Evolutionary conservation across 2,113 vertebrate species (phyloP), one percentile per base, ranked within the genome.

Genomic region (Boulengeromyrus knoepffleri): DNA sequence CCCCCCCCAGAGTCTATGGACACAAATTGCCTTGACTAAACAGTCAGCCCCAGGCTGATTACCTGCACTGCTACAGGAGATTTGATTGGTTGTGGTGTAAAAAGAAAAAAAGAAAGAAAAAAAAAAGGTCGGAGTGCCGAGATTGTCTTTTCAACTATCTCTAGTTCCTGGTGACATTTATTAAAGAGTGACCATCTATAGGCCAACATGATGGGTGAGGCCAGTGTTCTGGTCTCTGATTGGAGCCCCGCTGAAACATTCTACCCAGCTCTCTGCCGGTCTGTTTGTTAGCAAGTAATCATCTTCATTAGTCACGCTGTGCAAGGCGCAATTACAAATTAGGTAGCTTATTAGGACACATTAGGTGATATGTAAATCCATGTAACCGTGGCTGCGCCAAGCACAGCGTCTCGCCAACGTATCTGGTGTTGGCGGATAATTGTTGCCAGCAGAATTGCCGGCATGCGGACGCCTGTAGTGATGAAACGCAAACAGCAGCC

Each of bases 1-100:
- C n/a, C n/a, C n/a, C 3, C 62, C 27, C 27, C 39, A 5, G 17
- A 94, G 92, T 92, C 96, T 96, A 96, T 96, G 95, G 95, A 96
- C 96, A 97, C 95, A 97, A 97, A 96, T 96, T 96, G 94, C 95
- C 96, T 91, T 95, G 96, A 96, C 95, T 96, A 96, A 97, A 96
- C 94, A 95, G 96, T 96, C 97, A 96, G 95, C 96, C 96, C 95
- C 95, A 96, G 95, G 95, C 96, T 96, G 96, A 96, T 96, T 96
- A 96, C 92, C 94, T 93, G 95, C 94, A 93, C 93, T 27, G 95
- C 95, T 95, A 93, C 93, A 95, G 96, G 95, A 96, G 91, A 96
- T 97, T 96, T 39, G 31, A 39, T 77, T 77, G 36, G 36, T 77
- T 77, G 36, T 39, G 12, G 12, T 15, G 31, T 39, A 74, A 27